Conservation (phyloP, 64 coral and sea anemone genomes). For the Stylophora pistillata region DNA sequence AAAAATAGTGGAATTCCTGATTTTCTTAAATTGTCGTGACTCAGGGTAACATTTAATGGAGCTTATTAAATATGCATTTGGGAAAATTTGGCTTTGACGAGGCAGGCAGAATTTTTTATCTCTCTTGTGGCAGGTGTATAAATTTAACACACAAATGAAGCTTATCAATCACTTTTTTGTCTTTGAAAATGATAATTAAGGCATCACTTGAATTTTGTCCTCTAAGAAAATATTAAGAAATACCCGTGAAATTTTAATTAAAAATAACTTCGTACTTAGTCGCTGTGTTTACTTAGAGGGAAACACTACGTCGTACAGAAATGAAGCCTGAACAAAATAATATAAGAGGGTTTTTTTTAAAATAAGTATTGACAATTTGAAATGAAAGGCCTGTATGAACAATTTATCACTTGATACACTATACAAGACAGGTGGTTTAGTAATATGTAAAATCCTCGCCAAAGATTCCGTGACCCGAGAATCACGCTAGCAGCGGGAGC, state of each 20-base stretch:
- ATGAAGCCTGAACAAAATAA: neutral
- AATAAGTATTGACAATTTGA: neutral
- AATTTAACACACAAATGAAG: slow-evolving; percentile 17
- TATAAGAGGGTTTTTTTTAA: neutral
- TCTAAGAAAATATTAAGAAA: neutral
- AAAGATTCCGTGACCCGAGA: slow-evolving; percentile 21
- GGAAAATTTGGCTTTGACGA: neutral
- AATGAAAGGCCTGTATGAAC: neutral
- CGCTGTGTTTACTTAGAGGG: neutral
- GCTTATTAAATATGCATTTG: slow-evolving; percentile 17
- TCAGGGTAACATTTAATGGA: neutral
- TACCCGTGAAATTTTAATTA: neutral
- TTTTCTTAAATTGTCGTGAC: neutral
- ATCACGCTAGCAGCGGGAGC: slow-evolving; percentile 16
- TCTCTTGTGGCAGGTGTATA: neutral
- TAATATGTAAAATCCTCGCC: neutral
- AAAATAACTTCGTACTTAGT: neutral
- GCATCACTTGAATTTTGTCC: neutral
- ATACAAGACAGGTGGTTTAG: slow-evolving; percentile 1
- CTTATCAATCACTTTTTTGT: slow-evolving; percentile 8
- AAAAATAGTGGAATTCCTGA: neutral
- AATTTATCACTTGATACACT: slow-evolving; percentile 16
- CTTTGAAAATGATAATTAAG: neutral
- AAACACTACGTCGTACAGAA: neutral
- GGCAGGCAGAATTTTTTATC: neutral